A percentile compares a stretch with the other conserved stretches of the same genome.
These are phyloP conservation scores for Molossus molossus DNA, from an alignment of 2,797 vertebrate genomes.

Conservation along the genomic window DNA sequence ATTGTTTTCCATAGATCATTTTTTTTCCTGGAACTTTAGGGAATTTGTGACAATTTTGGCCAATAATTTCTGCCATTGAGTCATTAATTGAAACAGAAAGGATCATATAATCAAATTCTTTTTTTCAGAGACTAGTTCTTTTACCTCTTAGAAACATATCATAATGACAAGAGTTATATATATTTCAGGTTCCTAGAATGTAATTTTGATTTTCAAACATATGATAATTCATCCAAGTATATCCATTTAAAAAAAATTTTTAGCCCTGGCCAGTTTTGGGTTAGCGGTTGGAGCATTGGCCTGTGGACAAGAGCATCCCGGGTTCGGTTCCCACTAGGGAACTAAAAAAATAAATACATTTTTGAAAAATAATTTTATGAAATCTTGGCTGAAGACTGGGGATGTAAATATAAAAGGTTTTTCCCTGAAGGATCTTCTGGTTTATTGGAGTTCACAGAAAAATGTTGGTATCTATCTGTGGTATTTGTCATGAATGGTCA, in stretches of 20 bases:
- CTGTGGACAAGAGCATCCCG: too few relatives aligned
- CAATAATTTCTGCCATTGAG: not conserved
- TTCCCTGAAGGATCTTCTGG: not conserved
- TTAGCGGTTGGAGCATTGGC: too few relatives aligned
- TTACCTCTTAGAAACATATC: not conserved
- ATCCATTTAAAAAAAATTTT: not conserved
- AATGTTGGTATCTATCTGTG: not conserved
- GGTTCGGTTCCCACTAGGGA: too few relatives aligned
- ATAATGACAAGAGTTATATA: not conserved
- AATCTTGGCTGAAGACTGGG: too few relatives aligned
- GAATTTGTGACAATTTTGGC: not conserved
- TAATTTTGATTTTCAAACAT: conserved; percentile 6
- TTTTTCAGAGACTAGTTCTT: not conserved
- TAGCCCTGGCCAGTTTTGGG: too few relatives aligned
- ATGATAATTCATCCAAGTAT: not conserved
- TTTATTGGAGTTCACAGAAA: not conserved
- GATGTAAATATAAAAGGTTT: not conserved
- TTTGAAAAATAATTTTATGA: too few relatives aligned
- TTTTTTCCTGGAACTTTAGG: not conserved
- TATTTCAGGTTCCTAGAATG: conserved; percentile 35
- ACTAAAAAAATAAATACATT: too few relatives aligned
- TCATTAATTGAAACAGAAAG: not conserved
- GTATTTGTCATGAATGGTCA: not conserved
- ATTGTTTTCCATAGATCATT: not conserved
- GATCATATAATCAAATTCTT: not conserved